These are phyloP conservation scores for Phlogophora meticulosa DNA, from an alignment of 2,888 invertebrate species.

Conservation along the genomic window DNA sequence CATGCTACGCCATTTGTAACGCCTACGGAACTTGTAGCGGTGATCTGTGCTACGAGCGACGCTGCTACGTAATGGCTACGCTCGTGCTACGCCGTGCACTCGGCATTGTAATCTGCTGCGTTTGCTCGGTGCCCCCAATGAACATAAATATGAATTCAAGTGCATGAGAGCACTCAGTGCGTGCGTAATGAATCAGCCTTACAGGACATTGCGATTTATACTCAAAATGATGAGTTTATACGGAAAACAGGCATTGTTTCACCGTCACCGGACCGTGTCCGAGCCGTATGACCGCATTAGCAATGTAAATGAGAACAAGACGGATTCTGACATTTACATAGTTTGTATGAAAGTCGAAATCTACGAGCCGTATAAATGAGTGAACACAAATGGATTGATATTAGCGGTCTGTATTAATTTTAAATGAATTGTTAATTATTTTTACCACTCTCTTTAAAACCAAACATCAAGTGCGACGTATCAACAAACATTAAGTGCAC, in stretches of 20 bases:
- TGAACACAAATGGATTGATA: conserved; percentile 19
- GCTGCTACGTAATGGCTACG: conserved; percentile 47
- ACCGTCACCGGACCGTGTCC: conserved; percentile 40
- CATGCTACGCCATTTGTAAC: conserved; percentile 54
- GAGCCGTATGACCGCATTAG: conserved; percentile 59
- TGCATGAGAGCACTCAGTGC: conserved; percentile 36
- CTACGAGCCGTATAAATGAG: conserved; percentile 28
- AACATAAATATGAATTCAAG: conserved; percentile 43
- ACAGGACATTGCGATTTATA: conserved; percentile 51
- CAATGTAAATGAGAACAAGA: conserved; percentile 67
- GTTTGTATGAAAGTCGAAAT: conserved; percentile 59
- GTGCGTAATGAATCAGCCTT: conserved; percentile 52
- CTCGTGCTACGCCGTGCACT: conserved; percentile 25
- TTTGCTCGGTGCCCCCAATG: conserved; percentile 23
- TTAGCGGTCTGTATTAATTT: conserved; percentile 10
- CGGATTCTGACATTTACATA: conserved; percentile 64
- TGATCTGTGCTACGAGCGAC: conserved; percentile 56
- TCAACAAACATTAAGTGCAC: not conserved
- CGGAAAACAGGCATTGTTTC: conserved; percentile 59
- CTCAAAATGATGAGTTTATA: conserved; percentile 61
- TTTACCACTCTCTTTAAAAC: not conserved
- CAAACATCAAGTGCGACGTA: not conserved
- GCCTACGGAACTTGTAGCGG: conserved; percentile 55
- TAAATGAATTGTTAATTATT: conserved; percentile 5
- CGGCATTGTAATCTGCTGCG: conserved; percentile 26